A percentile compares a stretch with the other conserved stretches of the same genome.
These are phyloP conservation scores for Haliclona indistincta DNA, from an alignment of 37 sponge, comb jelly and placozoan species.

Conservation along the genomic window DNA sequence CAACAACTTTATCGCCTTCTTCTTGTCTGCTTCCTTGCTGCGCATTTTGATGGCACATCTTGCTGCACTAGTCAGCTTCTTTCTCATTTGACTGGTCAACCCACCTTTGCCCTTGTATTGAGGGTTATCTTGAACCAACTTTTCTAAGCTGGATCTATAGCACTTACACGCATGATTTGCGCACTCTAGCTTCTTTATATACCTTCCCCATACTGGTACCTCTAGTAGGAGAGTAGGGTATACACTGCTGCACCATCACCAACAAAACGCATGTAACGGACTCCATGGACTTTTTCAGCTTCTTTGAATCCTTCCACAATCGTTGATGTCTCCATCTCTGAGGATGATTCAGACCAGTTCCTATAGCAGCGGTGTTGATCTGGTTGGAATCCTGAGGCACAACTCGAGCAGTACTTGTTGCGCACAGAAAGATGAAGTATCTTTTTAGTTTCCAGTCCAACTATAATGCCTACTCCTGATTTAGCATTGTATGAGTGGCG, in stretches of 20 bases:
- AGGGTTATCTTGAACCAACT: conserved; percentile 48
- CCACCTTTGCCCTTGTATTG: conserved; percentile 35
- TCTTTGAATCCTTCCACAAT: conserved; percentile 49
- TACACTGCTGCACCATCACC: conserved; percentile 49
- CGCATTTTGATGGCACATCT: conserved; percentile 35
- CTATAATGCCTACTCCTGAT: conserved; percentile 3
- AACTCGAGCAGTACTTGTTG: neutral
- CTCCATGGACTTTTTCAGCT: conserved; percentile 36
- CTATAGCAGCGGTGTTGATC: neutral
- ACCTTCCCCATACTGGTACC: conserved; percentile 30
- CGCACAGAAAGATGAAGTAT: neutral
- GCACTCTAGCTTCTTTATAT: conserved; percentile 49
- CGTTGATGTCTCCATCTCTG: conserved; percentile 8
- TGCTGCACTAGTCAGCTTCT: conserved; percentile 24
- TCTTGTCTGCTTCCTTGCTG: conserved; percentile 19
- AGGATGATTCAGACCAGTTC: conserved; percentile 4
- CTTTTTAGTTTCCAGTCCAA: neutral
- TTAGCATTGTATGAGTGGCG: conserved; percentile 8
- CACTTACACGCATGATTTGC: conserved; percentile 58
- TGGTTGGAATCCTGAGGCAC: neutral
- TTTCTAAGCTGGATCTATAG: conserved; percentile 36
- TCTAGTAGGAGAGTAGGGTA: conserved; percentile 27
- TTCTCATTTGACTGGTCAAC: conserved; percentile 21
- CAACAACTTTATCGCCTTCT: conserved; percentile 18
- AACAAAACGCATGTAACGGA: conserved; percentile 27